Base-by-base conservation (phyloP, 1,140 invertebrate species). In the Drosophila ficusphila region DNA sequence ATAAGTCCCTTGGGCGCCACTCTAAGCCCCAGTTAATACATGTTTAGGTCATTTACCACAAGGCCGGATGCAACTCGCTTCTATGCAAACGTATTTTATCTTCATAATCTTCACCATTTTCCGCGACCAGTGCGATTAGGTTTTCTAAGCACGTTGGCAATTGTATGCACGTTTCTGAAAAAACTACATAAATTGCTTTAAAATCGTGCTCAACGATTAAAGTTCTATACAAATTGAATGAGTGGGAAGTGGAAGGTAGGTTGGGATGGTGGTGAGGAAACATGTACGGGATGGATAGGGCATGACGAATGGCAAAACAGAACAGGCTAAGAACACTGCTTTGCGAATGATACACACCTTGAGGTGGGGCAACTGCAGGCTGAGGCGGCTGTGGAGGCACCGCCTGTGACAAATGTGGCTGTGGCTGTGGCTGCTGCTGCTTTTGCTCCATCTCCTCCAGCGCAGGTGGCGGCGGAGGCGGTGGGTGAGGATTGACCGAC, bases 161-260 rank as follows among this genome's bases (percentile, higher is more conserved):
- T 83, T 89, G 79, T 89, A 91, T 88, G 82, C 85, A 91, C 65
- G 76, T 88, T 86, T 91, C 90, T 91, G 90, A 91, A 91, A 91
- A 90, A 91, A 91, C 90, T 91, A 91, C 82, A 91, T 76, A 91
- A 91, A 91, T 90, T 89, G 83, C 75, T 90, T 90, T 90, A 90
- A 90, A 90, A 90, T 90, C 89, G 78, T 79, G 89, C 73, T 79
- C 81, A 86, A 82, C 79, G 82, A 88, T 88, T 69, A 53, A 74
- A 61, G 58, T 62, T 70, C 64, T 34, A 38, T 76, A 76, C 27
- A 74, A 58, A 75, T 56, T 51, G 29, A 42, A 67, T 52, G 49
- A 39, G 27, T 44, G 27, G 41, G 9, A 53, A 14, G 23, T 21
- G 12, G 51, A 29, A 38, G 4, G 19, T 11, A 25, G 48, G 57